Evolutionary conservation across 1,140 invertebrate species (phyloP), one percentile per base, ranked within the genome.

Genomic region (Rhagoletis zephyria): DNA sequence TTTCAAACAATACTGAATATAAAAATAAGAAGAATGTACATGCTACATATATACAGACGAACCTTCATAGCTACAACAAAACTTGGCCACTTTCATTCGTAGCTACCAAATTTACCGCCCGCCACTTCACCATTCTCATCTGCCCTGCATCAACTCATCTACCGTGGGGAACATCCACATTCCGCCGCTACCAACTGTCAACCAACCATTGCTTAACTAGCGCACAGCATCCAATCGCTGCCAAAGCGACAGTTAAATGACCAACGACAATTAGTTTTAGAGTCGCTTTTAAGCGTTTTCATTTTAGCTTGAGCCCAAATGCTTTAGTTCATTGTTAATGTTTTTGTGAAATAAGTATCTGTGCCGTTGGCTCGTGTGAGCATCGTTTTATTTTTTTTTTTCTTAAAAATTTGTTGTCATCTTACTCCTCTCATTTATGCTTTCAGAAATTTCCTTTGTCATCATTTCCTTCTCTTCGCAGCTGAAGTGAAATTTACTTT

Each of bases 211-310:
- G 4, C 16, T 81, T 45, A n/a, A 16, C 4, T n/a, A 7, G 6
- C 45, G 74, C 16, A 10, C 74, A 81, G 74, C 74, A 81, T 81
- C 74, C 74, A 56, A 81, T 2, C 48, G 19, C 7, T n/a, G 48
- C 48, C 16, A 48, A 14, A 81, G 74, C 48, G 74, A 81, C 48
- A n/a, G n/a, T 14, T 19, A 59, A 81, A 59, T 81, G 16, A 81
- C 19, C 45, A 81, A 51, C 74, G 74, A 81, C 48, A 81, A 56
- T 19, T 56, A 56, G 56, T 59, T 81, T 81, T 14, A 56, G 48
- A 19, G n/a, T 12, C 16, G 48, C 74, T 59, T 81, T 81, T 81
- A 81, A 81, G 56, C 74, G 74, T 81, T 81, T 81, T 30, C 74
- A 56, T 81, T 81, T 81, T 30, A 16, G 74, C 48, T 14, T 4